These are phyloP conservation scores for Acleris holmiana DNA, from an alignment of 2,888 invertebrate genomes.

Conservation along the genomic window DNA sequence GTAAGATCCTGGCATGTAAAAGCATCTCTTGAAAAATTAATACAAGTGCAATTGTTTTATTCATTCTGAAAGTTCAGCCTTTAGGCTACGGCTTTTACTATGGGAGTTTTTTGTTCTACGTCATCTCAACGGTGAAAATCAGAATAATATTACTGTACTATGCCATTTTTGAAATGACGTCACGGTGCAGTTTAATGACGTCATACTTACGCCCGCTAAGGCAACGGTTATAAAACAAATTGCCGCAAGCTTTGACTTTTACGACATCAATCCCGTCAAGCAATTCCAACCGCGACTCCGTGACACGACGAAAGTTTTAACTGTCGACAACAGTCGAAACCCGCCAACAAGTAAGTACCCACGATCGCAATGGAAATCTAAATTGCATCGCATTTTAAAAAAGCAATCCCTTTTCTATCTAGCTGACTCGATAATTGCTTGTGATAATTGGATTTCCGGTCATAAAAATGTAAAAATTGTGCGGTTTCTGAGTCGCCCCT, in stretches of 20 bases:
- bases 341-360: constrained; percentile 38
- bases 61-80: too few relatives aligned
- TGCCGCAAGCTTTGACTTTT: constrained; percentile 18
- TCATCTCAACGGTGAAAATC: background rate
- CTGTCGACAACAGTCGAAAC: constrained; percentile 15
- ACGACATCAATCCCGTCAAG: constrained; percentile 18
- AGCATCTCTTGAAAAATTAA: too few relatives aligned
- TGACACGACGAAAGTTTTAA: constrained; percentile 15
- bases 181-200: constrained; percentile 8
- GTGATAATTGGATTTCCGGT: constrained; percentile 79
- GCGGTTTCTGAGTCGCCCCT: constrained; percentile 60
- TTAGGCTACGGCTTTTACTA: too few relatives aligned
- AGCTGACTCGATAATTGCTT: constrained; percentile 77
- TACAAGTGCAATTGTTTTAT: too few relatives aligned
- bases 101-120: background rate
- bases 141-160: background rate
- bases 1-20: too few relatives aligned
- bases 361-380: constrained; percentile 52
- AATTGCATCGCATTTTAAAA: constrained; percentile 60
- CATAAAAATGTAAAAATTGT: constrained; percentile 74
- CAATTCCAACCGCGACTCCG: constrained; percentile 10
- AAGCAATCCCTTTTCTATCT: constrained; percentile 64
- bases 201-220: constrained; percentile 3
- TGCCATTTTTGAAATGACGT: background rate
- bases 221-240: constrained; percentile 14